phyloP scores from a whole-genome alignment of 2,113 vertebrate genomes.

The Nestor notabilis region DNA sequence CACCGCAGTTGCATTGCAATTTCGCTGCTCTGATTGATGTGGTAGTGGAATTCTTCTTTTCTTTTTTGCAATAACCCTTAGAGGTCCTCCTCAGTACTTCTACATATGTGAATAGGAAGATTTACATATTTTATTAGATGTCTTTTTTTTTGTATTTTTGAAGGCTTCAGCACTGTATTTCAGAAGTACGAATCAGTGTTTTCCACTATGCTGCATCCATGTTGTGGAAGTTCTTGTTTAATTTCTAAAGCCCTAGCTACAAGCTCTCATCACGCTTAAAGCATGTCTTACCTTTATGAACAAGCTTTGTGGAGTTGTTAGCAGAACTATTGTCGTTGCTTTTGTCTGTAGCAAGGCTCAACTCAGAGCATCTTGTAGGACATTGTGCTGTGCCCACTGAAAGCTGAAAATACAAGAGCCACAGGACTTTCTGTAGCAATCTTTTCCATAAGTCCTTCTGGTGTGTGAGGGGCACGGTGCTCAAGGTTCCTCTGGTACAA shows the following conservation, averaged over 20 bases:
- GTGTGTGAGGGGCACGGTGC: neutral
- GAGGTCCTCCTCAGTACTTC: neutral
- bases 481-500: neutral
- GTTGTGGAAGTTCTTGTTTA: neutral
- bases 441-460: neutral
- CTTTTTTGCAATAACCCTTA: neutral
- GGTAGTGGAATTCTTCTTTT: constrained; percentile 18
- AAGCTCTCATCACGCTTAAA: neutral
- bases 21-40: neutral
- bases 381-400: neutral
- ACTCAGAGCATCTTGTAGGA: neutral
- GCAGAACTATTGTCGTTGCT: neutral
- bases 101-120: neutral
- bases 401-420: neutral
- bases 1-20: neutral
- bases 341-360: neutral
- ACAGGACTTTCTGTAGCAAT: neutral
- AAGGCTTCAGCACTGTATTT: neutral
- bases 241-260: neutral
- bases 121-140: neutral
- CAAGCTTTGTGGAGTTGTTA: neutral
- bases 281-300: neutral
- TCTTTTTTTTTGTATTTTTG: neutral
- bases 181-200: neutral
- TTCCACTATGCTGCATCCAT: neutral